phyloP scores from a whole-genome alignment of 2,888 invertebrate genomes.

The Mythimna ferrago region DNA sequence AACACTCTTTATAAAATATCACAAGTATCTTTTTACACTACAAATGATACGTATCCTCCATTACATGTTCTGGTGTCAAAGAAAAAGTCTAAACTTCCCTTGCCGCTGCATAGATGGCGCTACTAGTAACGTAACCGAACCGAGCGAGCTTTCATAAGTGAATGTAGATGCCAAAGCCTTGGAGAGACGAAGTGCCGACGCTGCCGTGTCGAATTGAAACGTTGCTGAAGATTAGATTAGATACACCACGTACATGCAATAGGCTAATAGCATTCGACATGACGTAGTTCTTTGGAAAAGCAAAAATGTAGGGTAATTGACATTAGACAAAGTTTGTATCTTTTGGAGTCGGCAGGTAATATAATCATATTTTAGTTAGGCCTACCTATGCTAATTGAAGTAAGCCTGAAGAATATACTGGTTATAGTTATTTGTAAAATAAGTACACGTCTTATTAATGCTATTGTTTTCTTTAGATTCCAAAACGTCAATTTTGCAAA shows the following conservation, averaged over 20 bases:
- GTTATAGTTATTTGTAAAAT: not conserved
- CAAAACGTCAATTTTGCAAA: not conserved
- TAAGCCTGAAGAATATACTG: not conserved
- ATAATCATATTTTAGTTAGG: not conserved
- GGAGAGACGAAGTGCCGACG: conserved; percentile 26
- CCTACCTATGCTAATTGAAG: not conserved
- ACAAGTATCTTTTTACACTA: not conserved
- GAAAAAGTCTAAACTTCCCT: conserved; percentile 1
- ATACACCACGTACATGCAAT: conserved; percentile 32
- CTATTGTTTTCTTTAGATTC: not conserved
- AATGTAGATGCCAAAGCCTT: conserved; percentile 46
- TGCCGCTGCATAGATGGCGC: conserved; percentile 56
- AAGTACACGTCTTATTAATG: not conserved
- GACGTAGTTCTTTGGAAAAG: conserved; percentile 12
- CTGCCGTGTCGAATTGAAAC: conserved; percentile 32
- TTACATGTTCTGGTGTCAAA: too few relatives aligned
- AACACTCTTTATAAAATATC: too few relatives aligned
- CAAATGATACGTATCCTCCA: not conserved
- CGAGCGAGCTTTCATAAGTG: conserved; percentile 15
- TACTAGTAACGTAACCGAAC: conserved; percentile 32
- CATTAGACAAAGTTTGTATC: not conserved
- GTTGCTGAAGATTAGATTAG: conserved; percentile 44
- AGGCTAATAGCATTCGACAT: conserved; percentile 12
- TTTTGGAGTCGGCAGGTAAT: not conserved
- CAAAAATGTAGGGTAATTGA: conserved; percentile 9